Conservation (phyloP, 2,888 invertebrate genomes). For the Spisula subtruncata region DNA sequence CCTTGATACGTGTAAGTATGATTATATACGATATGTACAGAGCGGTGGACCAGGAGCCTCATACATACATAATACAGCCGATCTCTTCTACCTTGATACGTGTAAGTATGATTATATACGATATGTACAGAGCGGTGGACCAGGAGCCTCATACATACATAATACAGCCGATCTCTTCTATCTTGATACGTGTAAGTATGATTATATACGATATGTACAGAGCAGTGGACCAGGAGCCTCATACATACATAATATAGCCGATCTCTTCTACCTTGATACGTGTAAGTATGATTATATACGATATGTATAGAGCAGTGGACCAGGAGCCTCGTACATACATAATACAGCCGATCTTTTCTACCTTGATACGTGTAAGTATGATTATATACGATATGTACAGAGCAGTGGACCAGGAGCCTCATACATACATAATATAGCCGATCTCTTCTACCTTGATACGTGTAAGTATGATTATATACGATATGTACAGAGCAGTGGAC, state of each 20-base stretch:
- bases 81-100: slow-evolving; percentile 34
- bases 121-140: no score
- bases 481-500: no score
- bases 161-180: slow-evolving; percentile 35
- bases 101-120: slow-evolving; percentile 30
- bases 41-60: neutral
- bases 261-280: slow-evolving; percentile 34
- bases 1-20: slow-evolving; percentile 30
- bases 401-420: no score
- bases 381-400: no score
- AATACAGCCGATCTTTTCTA: slow-evolving; percentile 28
- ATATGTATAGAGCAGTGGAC: no score
- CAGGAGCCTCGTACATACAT: neutral
- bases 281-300: slow-evolving; percentile 30
- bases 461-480: slow-evolving; percentile 30
- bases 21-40: no score
- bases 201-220: no score
- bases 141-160: neutral
- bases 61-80: slow-evolving; percentile 23
- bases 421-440: neutral
- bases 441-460: slow-evolving; percentile 33
- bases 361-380: slow-evolving; percentile 27
- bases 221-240: neutral
- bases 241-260: slow-evolving; percentile 17
- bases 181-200: slow-evolving; percentile 27